Evolutionary conservation across 1,140 invertebrate genomes (phyloP).

Genomic region (Tenebrio molitor): DNA sequence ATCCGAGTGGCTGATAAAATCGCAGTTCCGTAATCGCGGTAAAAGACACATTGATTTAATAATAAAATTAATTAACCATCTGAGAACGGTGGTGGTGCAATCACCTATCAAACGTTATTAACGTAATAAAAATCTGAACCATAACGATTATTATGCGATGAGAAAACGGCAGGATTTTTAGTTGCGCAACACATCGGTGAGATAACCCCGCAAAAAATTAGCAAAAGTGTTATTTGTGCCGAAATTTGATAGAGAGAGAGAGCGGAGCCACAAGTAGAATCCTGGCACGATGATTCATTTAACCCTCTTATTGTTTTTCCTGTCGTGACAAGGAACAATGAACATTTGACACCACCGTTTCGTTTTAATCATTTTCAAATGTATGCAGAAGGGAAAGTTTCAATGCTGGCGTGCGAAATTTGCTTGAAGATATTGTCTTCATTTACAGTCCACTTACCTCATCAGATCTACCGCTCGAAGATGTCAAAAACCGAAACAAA

Average conservation of each 20-base stretch:
- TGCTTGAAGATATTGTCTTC: slow-evolving; percentile 17
- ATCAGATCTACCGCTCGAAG: too few relatives aligned
- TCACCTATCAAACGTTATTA: background rate
- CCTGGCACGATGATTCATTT: background rate
- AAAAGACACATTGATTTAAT: background rate
- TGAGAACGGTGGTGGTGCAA: background rate
- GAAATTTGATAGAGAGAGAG: too few relatives aligned
- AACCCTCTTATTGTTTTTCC: slow-evolving; percentile 5
- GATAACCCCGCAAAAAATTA: too few relatives aligned
- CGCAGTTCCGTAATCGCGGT: background rate
- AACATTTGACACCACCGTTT: background rate
- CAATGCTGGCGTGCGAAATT: background rate
- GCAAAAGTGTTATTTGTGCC: too few relatives aligned
- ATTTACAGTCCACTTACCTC: background rate
- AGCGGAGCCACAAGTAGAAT: too few relatives aligned
- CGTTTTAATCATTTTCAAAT: slow-evolving; percentile 11
- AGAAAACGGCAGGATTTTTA: too few relatives aligned
- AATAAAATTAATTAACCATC: background rate
- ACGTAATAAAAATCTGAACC: too few relatives aligned
- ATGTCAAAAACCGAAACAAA: too few relatives aligned
- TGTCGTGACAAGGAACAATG: slow-evolving; percentile 19
- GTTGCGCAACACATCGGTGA: too few relatives aligned
- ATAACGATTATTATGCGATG: too few relatives aligned
- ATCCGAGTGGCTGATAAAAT: background rate
- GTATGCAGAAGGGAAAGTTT: slow-evolving; percentile 29